Evolutionary conservation across 2,888 invertebrate species (phyloP), one percentile per base, ranked within the genome.

Genomic region (Synergus umbraculus): DNA sequence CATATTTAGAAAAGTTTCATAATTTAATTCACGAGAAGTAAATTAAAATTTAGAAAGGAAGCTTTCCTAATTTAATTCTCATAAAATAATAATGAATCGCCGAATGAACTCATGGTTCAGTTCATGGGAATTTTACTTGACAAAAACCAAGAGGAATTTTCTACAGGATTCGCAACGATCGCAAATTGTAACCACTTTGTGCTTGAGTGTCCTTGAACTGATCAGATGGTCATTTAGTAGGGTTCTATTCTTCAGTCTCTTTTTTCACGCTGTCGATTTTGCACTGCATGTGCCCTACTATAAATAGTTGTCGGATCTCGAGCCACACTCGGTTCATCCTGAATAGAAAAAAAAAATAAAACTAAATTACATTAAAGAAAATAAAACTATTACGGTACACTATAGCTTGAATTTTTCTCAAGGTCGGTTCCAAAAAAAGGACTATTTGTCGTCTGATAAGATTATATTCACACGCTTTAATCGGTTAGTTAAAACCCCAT

Each of bases 171-270:
- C 37, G 49, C 29, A 15, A 54, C 69, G 49, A 73, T 63, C 58
- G 22, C 67, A 69, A 69, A 69, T 15, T 18, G 44, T 67, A 44
- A 44, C 43, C 66, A 67, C 46, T 76, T 76, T 44, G 46, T 63
- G 76, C 76, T 76, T 69, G 15, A 43, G 58, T 67, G 76, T 63
- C 83, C 83, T 83, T 83, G 82, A 83, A 83, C 82, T 77, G 78
- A 81, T 79, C 80, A 76, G 76, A 63, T 78, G 67, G 46, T 44
- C 46, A 46, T 69, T 44, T 69, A 69, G 22, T 69, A 46, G 67
- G 46, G 49, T 69, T 69, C 69, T 69, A 69, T 69, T 69, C 69
- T 69, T 69, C 46, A 46, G 46, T 49, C 12, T 44, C 49, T 49
- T 49, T 69, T 49, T 46, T 69, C 69, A 29, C 29, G 69, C 29